phyloP scores from a whole-genome alignment of 2,797 vertebrate genomes.

The Enteromius treurensis region DNA sequence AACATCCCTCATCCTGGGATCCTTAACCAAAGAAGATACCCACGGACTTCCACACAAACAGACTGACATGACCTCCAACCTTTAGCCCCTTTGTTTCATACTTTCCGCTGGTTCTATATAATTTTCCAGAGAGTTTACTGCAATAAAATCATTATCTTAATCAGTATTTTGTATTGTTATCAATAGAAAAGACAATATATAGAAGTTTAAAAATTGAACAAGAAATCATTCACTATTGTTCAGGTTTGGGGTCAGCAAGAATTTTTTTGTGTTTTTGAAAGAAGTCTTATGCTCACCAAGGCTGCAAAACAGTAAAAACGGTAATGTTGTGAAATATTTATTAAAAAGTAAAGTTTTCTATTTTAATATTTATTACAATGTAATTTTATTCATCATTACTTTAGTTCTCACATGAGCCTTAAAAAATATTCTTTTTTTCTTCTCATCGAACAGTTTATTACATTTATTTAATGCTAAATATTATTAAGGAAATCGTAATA shows the following conservation, averaged over 20 bases:
- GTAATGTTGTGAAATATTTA: not conserved
- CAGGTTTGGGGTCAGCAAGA: not conserved
- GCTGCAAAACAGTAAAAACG: not conserved
- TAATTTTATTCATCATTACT: not conserved
- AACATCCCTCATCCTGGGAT: constrained; percentile 34
- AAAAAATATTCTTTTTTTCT: not conserved
- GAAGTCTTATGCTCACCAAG: not conserved
- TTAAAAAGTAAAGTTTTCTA: not conserved
- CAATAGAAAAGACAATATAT: not conserved
- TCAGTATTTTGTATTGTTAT: not conserved
- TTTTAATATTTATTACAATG: not conserved
- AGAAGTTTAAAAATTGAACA: not conserved
- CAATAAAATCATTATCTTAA: not conserved
- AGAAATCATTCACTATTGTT: not conserved
- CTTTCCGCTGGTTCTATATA: not conserved
- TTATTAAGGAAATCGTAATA: too few relatives aligned
- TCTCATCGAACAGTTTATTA: too few relatives aligned
- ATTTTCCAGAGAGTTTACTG: constrained; percentile 10
- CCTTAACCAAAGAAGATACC: constrained; percentile 40
- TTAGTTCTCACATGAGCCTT: not conserved
- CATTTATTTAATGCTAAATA: not conserved
- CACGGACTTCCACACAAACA: constrained; percentile 38
- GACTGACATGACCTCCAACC: constrained; percentile 39
- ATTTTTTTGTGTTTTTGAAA: not conserved
- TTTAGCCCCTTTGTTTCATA: constrained; percentile 9